These are phyloP conservation scores for Agrypnia vestita DNA, from an alignment of 1,140 invertebrate species.

Conservation along the genomic window DNA sequence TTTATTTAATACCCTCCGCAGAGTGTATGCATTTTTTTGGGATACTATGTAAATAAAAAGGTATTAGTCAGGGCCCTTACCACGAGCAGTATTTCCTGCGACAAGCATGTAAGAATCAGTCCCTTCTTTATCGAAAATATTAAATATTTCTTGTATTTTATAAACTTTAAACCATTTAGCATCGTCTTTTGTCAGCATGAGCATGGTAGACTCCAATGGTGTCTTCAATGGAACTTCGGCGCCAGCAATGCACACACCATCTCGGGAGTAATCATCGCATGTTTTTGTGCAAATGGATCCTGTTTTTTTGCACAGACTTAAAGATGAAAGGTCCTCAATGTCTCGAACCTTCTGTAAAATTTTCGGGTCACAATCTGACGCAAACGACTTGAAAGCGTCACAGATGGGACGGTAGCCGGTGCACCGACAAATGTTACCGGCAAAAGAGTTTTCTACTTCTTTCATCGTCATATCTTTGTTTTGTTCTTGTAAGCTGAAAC, in stretches of 20 bases:
- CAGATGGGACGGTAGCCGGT: slow-evolving; percentile 91
- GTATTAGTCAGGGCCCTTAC: no score
- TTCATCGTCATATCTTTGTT: slow-evolving; percentile 75
- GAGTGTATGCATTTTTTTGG: no score
- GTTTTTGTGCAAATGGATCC: slow-evolving; percentile 46
- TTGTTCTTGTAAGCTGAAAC: slow-evolving; percentile 63
- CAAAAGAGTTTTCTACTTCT: slow-evolving; percentile 84
- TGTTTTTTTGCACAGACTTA: slow-evolving; percentile 53
- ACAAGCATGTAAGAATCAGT: slow-evolving; percentile 74
- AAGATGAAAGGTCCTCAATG: slow-evolving; percentile 73
- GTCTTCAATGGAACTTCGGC: slow-evolving; percentile 25
- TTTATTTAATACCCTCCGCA: no score
- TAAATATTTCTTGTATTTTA: slow-evolving; percentile 66
- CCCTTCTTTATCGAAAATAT: slow-evolving; percentile 72
- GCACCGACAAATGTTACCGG: slow-evolving; percentile 89
- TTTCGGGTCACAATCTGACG: slow-evolving; percentile 73
- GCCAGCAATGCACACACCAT: slow-evolving; percentile 46
- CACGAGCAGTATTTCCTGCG: slow-evolving; percentile 82
- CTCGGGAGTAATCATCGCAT: slow-evolving; percentile 50
- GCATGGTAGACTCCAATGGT: background rate
- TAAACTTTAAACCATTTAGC: slow-evolving; percentile 73
- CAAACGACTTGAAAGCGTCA: slow-evolving; percentile 86
- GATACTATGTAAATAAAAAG: no score
- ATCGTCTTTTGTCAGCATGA: slow-evolving; percentile 47
- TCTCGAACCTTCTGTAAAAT: slow-evolving; percentile 73